Base-by-base conservation (phyloP, 2,888 invertebrate genomes). In the Smittia sp. region DNA sequence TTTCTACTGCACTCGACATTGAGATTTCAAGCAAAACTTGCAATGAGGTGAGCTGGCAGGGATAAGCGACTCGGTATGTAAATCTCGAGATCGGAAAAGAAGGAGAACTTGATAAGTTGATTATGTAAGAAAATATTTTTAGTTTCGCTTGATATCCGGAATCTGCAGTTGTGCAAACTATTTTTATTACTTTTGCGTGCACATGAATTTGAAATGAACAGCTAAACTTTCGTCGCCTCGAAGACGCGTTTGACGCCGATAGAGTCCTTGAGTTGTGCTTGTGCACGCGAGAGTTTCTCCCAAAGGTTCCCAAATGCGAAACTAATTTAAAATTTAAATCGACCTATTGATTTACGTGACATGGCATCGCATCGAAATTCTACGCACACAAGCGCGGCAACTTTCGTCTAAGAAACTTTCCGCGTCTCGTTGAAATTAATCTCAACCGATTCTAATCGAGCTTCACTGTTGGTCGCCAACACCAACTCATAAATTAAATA, bases 291-390 rank as follows among this genome's bases (percentile, higher is more conserved):
- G 15, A 46, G 46, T 15, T 11, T 46, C 15, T 2, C 32, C 46
- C 2, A 46, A 46, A 46, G n/a, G 2, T 32, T 9, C 32, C 9
- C 32, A 32, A 32, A 32, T 6, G 3, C 32, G 32, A 46, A 46
- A n/a, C 18, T 18, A 18, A 58, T 58, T 58, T 58, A 18, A 58
- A 58, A 58, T 58, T 58, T 58, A 58, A 58, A 58, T 58, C 3
- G 22, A 18, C 20, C 22, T 20, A 58, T 58, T 58, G 58, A 22
- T 58, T 22, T 22, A 58, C 58, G 9, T 18, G 52, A 18, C 18
- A 20, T 15, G 22, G 9, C 58, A 22, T 58, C 20, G 15, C 20
- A 58, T 15, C 52, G 18, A 46, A 46, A 2, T 46, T 11, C 2
- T 15, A 13, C 15, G 52, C n/a, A 46, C 52, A 46, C 18, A 3